Conservation (phyloP, 2,113 vertebrate species). For the Chaetura pelagica region DNA sequence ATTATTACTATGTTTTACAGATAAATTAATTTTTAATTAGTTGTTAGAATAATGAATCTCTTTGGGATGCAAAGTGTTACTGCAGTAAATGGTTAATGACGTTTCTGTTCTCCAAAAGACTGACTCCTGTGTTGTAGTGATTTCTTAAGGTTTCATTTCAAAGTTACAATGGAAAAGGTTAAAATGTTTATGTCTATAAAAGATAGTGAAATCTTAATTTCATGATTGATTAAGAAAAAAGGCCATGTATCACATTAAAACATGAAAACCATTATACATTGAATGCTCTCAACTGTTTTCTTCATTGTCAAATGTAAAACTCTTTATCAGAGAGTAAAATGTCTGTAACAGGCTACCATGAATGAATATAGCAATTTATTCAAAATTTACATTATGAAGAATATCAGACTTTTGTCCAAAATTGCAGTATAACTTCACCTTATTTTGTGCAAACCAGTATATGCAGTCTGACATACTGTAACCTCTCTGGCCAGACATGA, state of each 20-base stretch:
- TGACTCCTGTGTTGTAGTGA: not conserved
- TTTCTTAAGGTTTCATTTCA: not conserved
- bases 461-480: not conserved
- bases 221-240: not conserved
- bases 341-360: not conserved
- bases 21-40: not conserved
- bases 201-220: not conserved
- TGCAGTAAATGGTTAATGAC: not conserved
- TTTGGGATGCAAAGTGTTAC: not conserved
- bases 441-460: not conserved
- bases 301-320: not conserved
- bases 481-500: not conserved
- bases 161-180: not conserved
- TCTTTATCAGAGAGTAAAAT: not conserved
- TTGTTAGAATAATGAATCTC: not conserved
- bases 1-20: not conserved
- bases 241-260: not conserved
- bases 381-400: not conserved
- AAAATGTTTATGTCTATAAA: not conserved
- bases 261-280: not conserved
- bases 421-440: not conserved
- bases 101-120: not conserved
- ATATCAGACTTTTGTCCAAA: not conserved
- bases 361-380: not conserved
- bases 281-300: not conserved